A percentile compares a stretch with the other conserved stretches of the same genome.
Evolutionary conservation across 2,113 vertebrate species (phyloP).

Genomic region (Dicrurus megarhynchus): DNA sequence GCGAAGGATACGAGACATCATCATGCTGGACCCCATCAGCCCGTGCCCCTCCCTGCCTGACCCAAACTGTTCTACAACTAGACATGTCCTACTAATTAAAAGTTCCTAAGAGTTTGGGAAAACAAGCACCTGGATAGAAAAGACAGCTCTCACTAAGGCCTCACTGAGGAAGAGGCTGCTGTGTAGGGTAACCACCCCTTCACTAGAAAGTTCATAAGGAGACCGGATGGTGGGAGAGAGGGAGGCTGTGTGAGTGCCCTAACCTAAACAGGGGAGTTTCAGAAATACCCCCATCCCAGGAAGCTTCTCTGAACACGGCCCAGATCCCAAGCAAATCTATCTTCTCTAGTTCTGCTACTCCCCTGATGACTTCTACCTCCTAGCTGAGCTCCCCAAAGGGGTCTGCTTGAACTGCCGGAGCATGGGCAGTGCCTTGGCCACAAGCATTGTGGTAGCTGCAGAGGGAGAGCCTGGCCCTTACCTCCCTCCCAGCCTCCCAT

Average conservation of each 20-base stretch:
- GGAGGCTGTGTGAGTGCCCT: not conserved
- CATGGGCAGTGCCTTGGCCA: not conserved
- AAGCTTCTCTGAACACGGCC: not conserved
- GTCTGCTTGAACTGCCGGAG: not conserved
- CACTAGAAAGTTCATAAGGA: not conserved
- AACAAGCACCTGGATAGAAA: not conserved
- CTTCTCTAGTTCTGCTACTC: not conserved
- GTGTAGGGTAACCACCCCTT: not conserved
- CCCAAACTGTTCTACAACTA: not conserved
- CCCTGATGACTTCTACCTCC: not conserved
- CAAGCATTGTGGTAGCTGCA: not conserved
- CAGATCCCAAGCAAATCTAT: not conserved
- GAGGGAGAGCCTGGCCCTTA: not conserved
- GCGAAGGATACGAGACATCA: rapidly evolving
- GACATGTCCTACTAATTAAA: not conserved
- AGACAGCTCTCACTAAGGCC: not conserved
- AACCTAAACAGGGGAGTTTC: not conserved
- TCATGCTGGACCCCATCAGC: not conserved
- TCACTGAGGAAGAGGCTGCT: not conserved
- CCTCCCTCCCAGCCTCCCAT: not conserved
- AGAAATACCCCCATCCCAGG: not conserved
- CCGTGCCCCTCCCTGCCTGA: not conserved
- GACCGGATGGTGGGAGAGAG: not conserved
- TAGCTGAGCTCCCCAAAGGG: not conserved
- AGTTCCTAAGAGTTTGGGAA: not conserved